Conservation (phyloP, 1,140 invertebrate genomes). For the Dryas iulia region DNA sequence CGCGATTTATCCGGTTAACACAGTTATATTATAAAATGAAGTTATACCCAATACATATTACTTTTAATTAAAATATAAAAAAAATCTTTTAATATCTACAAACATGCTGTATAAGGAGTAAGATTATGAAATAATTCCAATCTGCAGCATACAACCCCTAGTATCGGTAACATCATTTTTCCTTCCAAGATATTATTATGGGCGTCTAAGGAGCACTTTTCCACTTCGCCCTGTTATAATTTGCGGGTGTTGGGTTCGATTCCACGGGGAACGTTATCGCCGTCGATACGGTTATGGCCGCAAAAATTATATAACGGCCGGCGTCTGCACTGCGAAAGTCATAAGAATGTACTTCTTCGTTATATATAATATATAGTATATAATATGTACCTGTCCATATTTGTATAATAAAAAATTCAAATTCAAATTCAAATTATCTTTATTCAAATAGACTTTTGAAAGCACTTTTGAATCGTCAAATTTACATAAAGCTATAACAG, state of each 20-base stretch:
- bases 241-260: constrained; percentile 51
- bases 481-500: too few relatives aligned
- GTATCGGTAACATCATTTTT: constrained; percentile 47
- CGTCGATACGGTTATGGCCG: constrained; percentile 24
- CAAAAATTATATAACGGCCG: constrained; percentile 21
- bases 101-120: background rate
- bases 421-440: too few relatives aligned
- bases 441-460: too few relatives aligned
- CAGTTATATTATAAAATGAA: too few relatives aligned
- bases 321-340: constrained; percentile 1
- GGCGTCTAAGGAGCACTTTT: constrained; percentile 57
- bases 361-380: too few relatives aligned
- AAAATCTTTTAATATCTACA: too few relatives aligned
- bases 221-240: constrained; percentile 55
- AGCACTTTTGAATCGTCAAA: too few relatives aligned
- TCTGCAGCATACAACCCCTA: background rate
- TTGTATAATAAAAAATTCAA: too few relatives aligned
- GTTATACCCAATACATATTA: too few relatives aligned
- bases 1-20: too few relatives aligned
- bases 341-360: background rate
- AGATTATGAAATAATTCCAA: background rate
- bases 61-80: too few relatives aligned
- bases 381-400: too few relatives aligned
- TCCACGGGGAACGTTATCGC: constrained; percentile 41
- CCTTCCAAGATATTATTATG: constrained; percentile 62